Conservation (phyloP, 1,140 invertebrate species). For the Zaprionus lachaisei region DNA sequence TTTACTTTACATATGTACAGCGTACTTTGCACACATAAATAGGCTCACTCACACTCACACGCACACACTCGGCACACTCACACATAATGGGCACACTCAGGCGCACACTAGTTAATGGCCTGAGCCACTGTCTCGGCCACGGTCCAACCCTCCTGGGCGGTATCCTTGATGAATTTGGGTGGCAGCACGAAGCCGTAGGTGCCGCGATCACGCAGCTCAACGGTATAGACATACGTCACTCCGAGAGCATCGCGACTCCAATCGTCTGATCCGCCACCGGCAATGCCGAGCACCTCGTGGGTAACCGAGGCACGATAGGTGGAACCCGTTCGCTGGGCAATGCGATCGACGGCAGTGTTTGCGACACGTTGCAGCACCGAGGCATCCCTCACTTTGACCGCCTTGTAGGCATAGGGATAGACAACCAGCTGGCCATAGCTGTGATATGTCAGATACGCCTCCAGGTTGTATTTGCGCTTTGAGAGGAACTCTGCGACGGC, state of each 20-base stretch:
- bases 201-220: slow-evolving; percentile 95
- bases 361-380: slow-evolving; percentile 89
- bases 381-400: slow-evolving; percentile 86
- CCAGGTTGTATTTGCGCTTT: slow-evolving; percentile 81
- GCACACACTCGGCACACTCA: slow-evolving; percentile 4
- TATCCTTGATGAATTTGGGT: slow-evolving; percentile 91
- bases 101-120: slow-evolving; percentile 57
- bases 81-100: background rate
- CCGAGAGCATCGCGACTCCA: slow-evolving; percentile 93
- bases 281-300: slow-evolving; percentile 88
- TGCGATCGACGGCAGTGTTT: slow-evolving; percentile 86
- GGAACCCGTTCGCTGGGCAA: slow-evolving; percentile 67
- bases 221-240: slow-evolving; percentile 94
- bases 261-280: slow-evolving; percentile 93
- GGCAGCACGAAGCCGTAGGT: slow-evolving; percentile 94
- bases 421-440: slow-evolving; percentile 90
- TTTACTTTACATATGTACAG: slow-evolving; percentile 45
- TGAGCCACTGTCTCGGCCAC: slow-evolving; percentile 91
- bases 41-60: slow-evolving; percentile 20
- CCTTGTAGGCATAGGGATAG: slow-evolving; percentile 89
- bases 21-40: slow-evolving; percentile 45
- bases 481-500: slow-evolving; percentile 85
- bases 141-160: slow-evolving; percentile 92
- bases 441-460: slow-evolving; percentile 89
- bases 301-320: slow-evolving; percentile 66